Conservation (phyloP, 1,140 invertebrate species). For the Lepidotrigona ventralis region DNA sequence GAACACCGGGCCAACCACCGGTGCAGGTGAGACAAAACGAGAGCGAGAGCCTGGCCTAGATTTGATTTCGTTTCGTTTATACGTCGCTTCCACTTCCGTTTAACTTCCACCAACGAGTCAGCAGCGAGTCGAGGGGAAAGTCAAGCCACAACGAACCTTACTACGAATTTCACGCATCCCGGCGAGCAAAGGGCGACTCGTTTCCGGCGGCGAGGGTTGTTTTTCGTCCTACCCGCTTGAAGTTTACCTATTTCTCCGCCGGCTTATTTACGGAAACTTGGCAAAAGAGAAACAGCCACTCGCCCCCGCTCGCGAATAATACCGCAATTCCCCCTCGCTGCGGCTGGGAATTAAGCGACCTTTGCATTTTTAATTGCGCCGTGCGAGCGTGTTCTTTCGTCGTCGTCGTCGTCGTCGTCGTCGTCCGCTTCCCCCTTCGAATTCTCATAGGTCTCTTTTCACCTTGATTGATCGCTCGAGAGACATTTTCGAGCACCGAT, state of each 20-base stretch:
- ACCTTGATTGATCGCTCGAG: neutral
- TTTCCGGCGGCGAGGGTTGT: slow-evolving; percentile 17
- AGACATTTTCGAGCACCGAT: too few species aligned
- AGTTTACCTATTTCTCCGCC: slow-evolving; percentile 5
- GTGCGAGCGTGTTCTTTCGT: neutral
- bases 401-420: neutral
- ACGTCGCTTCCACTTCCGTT: slow-evolving; percentile 40
- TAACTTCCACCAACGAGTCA: slow-evolving; percentile 48
- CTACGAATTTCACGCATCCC: slow-evolving; percentile 61
- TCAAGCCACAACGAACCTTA: slow-evolving; percentile 55
- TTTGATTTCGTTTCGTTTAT: slow-evolving; percentile 52
- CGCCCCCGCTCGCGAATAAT: neutral
- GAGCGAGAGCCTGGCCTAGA: slow-evolving; percentile 11
- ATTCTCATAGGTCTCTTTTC: too few species aligned
- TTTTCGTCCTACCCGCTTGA: slow-evolving; percentile 2
- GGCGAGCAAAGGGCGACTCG: slow-evolving; percentile 17
- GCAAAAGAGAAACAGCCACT: slow-evolving; percentile 14
- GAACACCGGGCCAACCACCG: too few species aligned
- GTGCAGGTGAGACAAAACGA: neutral
- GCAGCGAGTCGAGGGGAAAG: slow-evolving; percentile 24
- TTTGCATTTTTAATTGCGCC: slow-evolving; percentile 19
- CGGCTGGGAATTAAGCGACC: neutral
- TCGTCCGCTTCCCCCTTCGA: neutral
- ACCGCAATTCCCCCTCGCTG: neutral
- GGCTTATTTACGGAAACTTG: slow-evolving; percentile 29